A percentile compares a stretch with the other conserved stretches of the same genome.
These are phyloP conservation scores for Triplophysa rosa DNA, from an alignment of 2,113 vertebrate genomes.

Conservation along the genomic window DNA sequence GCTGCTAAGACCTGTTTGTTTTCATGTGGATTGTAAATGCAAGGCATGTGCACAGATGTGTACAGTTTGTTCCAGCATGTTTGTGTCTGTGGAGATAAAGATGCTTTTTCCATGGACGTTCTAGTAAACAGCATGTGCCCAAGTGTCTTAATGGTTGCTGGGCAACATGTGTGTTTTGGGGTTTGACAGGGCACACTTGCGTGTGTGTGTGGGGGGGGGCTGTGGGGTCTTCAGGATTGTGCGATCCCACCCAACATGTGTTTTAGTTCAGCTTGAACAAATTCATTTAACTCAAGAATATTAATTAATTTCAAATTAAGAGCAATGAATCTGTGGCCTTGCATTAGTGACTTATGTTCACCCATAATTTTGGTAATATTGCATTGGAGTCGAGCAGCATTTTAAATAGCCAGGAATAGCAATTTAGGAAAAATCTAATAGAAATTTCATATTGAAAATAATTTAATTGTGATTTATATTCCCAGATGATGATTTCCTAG, in stretches of 20 bases:
- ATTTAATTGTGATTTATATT: no score
- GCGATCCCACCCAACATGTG: background rate
- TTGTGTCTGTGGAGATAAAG: constrained; percentile 23
- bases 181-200: constrained; percentile 37
- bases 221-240: constrained; percentile 43
- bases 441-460: no score
- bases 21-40: constrained; percentile 3
- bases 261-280: background rate
- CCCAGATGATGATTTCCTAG: no score
- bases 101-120: constrained; percentile 18
- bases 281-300: background rate
- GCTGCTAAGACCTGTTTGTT: constrained; percentile 12
- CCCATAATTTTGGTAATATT: no score
- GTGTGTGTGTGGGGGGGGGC: constrained; percentile 30
- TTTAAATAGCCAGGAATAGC: no score
- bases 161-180: constrained; percentile 45
- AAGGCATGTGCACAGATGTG: background rate
- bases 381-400: no score
- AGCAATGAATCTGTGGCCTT: no score
- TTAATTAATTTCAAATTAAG: no score
- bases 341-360: no score
- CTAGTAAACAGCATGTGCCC: constrained; percentile 1
- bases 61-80: background rate
- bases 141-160: constrained; percentile 49
- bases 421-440: no score